Evolutionary conservation across 2,113 vertebrate genomes (phyloP).

Genomic region (Reinhardtius hippoglossoides): DNA sequence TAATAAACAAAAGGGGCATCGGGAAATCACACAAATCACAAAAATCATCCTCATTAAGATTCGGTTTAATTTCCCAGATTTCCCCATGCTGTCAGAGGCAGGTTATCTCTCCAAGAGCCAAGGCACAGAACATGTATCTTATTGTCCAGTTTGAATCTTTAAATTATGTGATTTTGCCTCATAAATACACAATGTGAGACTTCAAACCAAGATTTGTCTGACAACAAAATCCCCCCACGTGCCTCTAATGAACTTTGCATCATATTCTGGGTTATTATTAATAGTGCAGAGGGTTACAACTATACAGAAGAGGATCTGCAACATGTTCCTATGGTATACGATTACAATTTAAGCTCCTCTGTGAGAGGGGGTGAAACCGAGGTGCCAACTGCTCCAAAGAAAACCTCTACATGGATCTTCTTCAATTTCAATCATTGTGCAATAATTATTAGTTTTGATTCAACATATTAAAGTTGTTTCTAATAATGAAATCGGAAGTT

Average conservation of each 20-base stretch:
- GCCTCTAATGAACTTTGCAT: not conserved
- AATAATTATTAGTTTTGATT: constrained; percentile 13
- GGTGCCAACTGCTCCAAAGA: constrained; percentile 42
- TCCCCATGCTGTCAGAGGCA: not conserved
- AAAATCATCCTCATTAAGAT: not conserved
- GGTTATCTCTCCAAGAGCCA: not conserved
- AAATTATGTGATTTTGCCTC: not conserved
- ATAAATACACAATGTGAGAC: too few species aligned
- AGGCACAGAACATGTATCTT: not conserved
- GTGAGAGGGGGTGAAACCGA: constrained; percentile 51
- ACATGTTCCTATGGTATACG: constrained; percentile 52
- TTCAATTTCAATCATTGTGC: not conserved
- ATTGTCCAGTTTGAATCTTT: not conserved
- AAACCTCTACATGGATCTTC: not conserved
- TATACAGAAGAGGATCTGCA: constrained; percentile 45
- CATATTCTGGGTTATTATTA: not conserved
- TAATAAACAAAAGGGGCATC: constrained; percentile 6
- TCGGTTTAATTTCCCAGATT: not conserved
- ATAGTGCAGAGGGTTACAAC: constrained; percentile 4
- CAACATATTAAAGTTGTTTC: constrained; percentile 48
- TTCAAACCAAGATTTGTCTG: too few species aligned
- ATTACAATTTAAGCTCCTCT: constrained; percentile 67
- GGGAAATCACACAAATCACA: constrained; percentile 5
- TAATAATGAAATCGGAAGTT: constrained; percentile 39
- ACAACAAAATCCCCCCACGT: not conserved